Base-by-base conservation (phyloP, 2,113 vertebrate genomes). In the Aptenodytes forsteri region DNA sequence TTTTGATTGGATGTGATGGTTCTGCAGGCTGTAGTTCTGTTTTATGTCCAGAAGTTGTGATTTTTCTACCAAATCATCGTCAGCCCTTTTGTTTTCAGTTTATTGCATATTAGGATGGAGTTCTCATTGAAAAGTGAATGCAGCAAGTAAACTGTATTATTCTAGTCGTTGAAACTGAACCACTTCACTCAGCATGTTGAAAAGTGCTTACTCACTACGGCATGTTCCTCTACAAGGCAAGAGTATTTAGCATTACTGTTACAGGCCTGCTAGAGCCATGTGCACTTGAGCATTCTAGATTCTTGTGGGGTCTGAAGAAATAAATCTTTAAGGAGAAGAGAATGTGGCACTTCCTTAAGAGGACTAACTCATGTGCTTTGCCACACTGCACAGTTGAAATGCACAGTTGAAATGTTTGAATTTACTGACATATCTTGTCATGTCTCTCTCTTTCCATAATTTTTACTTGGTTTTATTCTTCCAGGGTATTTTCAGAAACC, bases 401-500 rank as follows among this genome's bases (percentile, higher is more conserved):
- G 55, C 67, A 70, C 25, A 85, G 49, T 7, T 81, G 55, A 94
- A 85, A 29, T n/a, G 55, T 94, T 71, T 71, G 44, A 81, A 56
- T 83, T 93, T 65, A 70, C 52, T 78, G 54, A 70, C 22, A 20
- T 66, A 18, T 52, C 66, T 94, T 93, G 69, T 87, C 69, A 5
- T 46, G 14, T 93, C 64, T 91, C 11, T 91, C 13, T 89, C 55
- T 59, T 55, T 36, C 44, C 61, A 32, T 89, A 65, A 47, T 16
- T 90, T 91, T 85, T 59, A 64, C 67, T 81, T 80, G 13, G 12
- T 85, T 85, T 92, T 93, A 50, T 90, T 95, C 59, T 87, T 91
- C 47, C 30, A 52, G 46, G 29, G 65, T 82, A 25, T 88, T 93
- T 96, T 92, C 36, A 90, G 85, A 89, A 97, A 89, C 81, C 81